Base-by-base conservation (phyloP, 1,140 invertebrate genomes). In the Holcopasites calliopsidis region DNA sequence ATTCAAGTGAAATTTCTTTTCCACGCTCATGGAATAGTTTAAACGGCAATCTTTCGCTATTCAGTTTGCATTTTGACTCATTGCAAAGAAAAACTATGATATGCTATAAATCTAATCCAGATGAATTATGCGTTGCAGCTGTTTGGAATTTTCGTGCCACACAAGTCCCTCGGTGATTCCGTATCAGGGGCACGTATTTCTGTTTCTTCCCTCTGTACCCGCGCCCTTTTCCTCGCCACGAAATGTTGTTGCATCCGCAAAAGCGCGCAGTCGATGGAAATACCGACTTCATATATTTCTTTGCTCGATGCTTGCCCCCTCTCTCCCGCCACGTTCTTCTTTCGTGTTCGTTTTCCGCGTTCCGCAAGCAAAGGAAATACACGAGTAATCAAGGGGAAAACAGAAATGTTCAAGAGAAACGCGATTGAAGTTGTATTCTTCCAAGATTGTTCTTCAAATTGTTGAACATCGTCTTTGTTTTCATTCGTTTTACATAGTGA, bases 351-450 rank as follows among this genome's bases (percentile, higher is more conserved):
- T 49, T n/a, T n/a, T n/a, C n/a, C 65, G 28, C 73, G 6, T 57
- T 49, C n/a, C 10, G 21, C 3, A 28, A 35, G 62, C 75, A 69
- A 73, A 82, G 66, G 50, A 68, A 62, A 82, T 66, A 77, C 79
- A 77, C 82, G 80, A 82, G 65, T 75, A 82, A 82, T 82, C 80
- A 82, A 82, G 82, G 79, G 38, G 33, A 54, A 77, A 73, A 82
- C 77, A 40, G 79, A 73, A 82, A 77, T 77, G 50, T 76, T 44
- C 33, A 66, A 44, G 50, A n/a, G 21, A 18, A 10, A 23, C 21
- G 47, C 47, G 21, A 57, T 4, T 35, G 44, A 77, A 68, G 42
- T n/a, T n/a, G n/a, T n/a, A n/a, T n/a, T n/a, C n/a, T n/a, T n/a
- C n/a, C n/a, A n/a, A n/a, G n/a, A n/a, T n/a, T n/a, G n/a, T n/a